phyloP scores from a whole-genome alignment of 2,797 vertebrate species.

The Cossypha caffra region DNA sequence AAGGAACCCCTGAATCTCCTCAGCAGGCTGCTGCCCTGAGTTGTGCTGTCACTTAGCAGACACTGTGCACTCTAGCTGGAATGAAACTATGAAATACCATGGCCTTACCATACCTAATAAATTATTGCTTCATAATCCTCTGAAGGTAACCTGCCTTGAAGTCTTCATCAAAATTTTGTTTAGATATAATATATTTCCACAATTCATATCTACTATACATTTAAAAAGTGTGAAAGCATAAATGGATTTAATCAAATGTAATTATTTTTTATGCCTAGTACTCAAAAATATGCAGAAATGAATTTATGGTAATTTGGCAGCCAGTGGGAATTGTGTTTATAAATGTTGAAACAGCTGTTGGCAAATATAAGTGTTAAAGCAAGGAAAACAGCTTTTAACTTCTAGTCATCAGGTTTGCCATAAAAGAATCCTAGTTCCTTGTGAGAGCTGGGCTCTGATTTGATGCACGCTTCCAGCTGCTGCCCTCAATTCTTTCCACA shows the following conservation, averaged over 20 bases:
- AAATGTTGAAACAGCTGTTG: conserved; percentile 77
- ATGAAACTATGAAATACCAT: conserved; percentile 37
- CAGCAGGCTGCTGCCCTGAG: neutral
- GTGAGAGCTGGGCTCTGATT: neutral
- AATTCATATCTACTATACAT: conserved; percentile 70
- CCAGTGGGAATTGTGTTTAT: conserved; percentile 73
- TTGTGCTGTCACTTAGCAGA: neutral
- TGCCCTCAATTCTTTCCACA: neutral
- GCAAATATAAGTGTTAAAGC: conserved; percentile 72
- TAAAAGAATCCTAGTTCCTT: conserved; percentile 21
- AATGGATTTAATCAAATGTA: conserved; percentile 77
- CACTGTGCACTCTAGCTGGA: neutral
- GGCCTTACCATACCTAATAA: neutral
- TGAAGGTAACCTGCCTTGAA: conserved; percentile 37
- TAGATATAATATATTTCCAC: conserved; percentile 31
- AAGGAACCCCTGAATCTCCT: neutral
- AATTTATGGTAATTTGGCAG: conserved; percentile 79
- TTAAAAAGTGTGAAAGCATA: conserved; percentile 71
- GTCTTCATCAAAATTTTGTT: conserved; percentile 63
- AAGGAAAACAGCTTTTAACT: conserved; percentile 70
- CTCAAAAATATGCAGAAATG: conserved; percentile 74
- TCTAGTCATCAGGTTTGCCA: neutral
- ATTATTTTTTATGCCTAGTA: conserved; percentile 77
- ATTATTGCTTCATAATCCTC: conserved; percentile 26
- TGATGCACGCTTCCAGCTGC: neutral